These are phyloP conservation scores for Tetranychus piercei DNA, from an alignment of 2,888 invertebrate species.

Conservation along the genomic window DNA sequence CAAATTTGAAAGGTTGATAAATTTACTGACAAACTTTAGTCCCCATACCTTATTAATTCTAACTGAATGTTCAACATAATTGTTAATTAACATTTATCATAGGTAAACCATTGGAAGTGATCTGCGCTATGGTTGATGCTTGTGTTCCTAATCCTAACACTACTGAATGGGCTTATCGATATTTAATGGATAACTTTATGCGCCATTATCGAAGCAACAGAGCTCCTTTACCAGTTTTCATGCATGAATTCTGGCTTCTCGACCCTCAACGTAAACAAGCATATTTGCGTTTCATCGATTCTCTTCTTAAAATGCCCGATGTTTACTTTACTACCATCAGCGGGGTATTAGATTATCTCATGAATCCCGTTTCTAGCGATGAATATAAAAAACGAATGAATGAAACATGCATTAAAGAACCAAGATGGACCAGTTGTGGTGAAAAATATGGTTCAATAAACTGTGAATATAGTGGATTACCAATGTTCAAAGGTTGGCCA, in stretches of 20 bases:
- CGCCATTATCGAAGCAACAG: slow-evolving; percentile 18
- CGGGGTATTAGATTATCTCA: slow-evolving; percentile 24
- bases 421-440: background rate
- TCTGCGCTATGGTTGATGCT: slow-evolving; percentile 7
- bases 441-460: background rate
- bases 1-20: no score
- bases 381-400: slow-evolving; percentile 9
- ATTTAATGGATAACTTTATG: slow-evolving; percentile 16
- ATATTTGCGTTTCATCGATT: slow-evolving; percentile 22
- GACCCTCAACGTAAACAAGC: slow-evolving; percentile 19
- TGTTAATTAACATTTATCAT: no score
- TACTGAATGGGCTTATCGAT: background rate
- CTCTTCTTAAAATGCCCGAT: slow-evolving; percentile 17
- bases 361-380: slow-evolving; percentile 10
- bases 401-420: background rate
- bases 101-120: background rate
- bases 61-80: no score
- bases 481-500: slow-evolving; percentile 9
- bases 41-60: no score
- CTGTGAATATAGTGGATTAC: slow-evolving; percentile 13
- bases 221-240: slow-evolving; percentile 22
- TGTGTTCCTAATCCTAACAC: slow-evolving; percentile 2
- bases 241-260: slow-evolving; percentile 21
- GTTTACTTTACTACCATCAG: slow-evolving; percentile 21
- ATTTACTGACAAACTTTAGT: no score